Percentiles rank a stretch among this genome's conserved stretches.
phyloP scores from a whole-genome alignment of 2,797 vertebrate species.

The Pipistrellus kuhlii region DNA sequence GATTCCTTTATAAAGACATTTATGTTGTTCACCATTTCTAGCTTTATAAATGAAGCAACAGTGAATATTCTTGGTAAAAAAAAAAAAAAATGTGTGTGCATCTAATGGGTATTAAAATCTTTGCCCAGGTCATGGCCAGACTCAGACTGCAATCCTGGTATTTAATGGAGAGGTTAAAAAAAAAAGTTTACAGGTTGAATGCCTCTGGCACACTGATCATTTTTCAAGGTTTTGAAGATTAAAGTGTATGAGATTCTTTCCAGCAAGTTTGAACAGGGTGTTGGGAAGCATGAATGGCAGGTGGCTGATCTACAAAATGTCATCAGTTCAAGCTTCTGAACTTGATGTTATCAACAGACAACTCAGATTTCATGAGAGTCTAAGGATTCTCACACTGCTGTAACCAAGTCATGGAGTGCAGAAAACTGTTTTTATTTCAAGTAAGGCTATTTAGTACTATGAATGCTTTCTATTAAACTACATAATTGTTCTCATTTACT shows the following conservation, averaged over 20 bases:
- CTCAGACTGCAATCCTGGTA: constrained; percentile 1
- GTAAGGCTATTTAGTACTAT: not conserved
- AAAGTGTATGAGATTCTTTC: constrained; percentile 65
- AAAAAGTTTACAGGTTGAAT: constrained; percentile 71
- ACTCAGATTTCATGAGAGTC: constrained; percentile 59
- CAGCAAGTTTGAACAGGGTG: constrained; percentile 76
- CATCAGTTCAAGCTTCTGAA: constrained; percentile 66
- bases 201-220: constrained; percentile 70
- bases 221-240: constrained; percentile 75
- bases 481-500: not conserved
- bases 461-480: constrained; percentile 13
- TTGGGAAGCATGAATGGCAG: constrained; percentile 67
- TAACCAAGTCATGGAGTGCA: not conserved
- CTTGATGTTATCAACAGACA: constrained; percentile 64
- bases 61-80: constrained; percentile 11
- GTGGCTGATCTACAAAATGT: constrained; percentile 43
- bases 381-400: not conserved
- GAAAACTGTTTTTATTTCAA: constrained; percentile 26
- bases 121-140: constrained; percentile 56
- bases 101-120: constrained; percentile 33
- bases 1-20: not conserved
- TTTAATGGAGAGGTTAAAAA: constrained; percentile 69
- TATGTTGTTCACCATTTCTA: not conserved
- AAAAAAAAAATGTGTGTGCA: not conserved
- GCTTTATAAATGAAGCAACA: not conserved